Evolutionary conservation across 1,140 invertebrate genomes (phyloP).

Genomic region (Papilio dardanus): DNA sequence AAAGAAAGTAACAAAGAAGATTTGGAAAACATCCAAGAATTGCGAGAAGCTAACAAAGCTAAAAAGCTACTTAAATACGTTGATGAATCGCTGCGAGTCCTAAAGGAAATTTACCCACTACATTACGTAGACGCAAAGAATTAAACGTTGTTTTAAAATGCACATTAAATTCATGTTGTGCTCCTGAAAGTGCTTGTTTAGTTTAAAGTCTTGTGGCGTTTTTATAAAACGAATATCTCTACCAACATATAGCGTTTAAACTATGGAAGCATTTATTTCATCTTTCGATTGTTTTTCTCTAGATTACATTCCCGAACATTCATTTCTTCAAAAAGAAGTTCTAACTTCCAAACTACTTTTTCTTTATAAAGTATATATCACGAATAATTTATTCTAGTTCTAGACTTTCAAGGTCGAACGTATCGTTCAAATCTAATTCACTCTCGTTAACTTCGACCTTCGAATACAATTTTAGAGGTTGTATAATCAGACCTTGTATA

Average conservation of each 20-base stretch:
- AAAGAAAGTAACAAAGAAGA: slow-evolving; percentile 22
- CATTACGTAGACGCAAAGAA: background rate
- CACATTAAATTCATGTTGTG: background rate
- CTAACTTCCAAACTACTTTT: background rate
- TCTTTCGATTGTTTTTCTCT: background rate
- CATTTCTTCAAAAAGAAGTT: background rate
- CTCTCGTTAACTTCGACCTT: background rate
- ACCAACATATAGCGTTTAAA: no score
- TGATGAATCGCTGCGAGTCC: background rate
- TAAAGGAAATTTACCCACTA: slow-evolving; percentile 15
- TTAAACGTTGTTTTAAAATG: background rate
- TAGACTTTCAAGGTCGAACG: background rate
- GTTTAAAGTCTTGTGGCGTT: background rate
- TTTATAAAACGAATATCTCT: no score
- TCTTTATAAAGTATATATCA: background rate
- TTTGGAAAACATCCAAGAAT: slow-evolving; percentile 9
- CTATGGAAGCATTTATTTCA: no score
- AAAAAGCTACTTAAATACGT: slow-evolving; percentile 27
- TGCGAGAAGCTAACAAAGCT: slow-evolving; percentile 5
- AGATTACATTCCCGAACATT: background rate
- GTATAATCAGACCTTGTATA: slow-evolving; percentile 35
- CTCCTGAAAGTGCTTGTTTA: slow-evolving; percentile 11
- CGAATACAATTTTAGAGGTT: slow-evolving; percentile 29
- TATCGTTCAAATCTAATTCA: slow-evolving; percentile 16
- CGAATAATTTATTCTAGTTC: background rate